Evolutionary conservation across 2,113 vertebrate genomes (phyloP), one percentile per base, ranked within the genome.

Genomic region (Melanotaenia duboulayi): DNA sequence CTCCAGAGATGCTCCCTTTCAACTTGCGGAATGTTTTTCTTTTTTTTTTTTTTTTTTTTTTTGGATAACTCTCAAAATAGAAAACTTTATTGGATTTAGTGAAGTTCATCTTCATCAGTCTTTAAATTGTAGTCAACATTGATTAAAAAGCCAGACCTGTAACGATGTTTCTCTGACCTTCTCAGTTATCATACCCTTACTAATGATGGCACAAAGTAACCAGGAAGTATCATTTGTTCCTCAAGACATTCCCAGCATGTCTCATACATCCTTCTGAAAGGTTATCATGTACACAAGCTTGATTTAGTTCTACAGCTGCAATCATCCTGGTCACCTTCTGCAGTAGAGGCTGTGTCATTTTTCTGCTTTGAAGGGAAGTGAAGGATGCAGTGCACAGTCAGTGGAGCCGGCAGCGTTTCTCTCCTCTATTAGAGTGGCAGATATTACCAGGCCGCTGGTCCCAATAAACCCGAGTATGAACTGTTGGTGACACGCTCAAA

Each of bases 311-410:
- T 74, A 65, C 58, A 7, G 48, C 77, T 77, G 65, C 81, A 86
- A 83, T 89, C 81, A 81, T 72, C 84, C 39, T 72, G 80, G 74
- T 78, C 78, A 85, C 69, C 76, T 82, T 76, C 74, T 63, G 65
- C 68, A 80, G 78, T 78, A 35, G 39, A 68, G 81, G 48, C 54
- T 48, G 55, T 74, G 68, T 75, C 67, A 79, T 87, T 88, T 84
- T 63, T 78, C 75, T 74, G 50, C 65, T 76, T 37, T 72, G 81
- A 84, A 78, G 68, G 78, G 22, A 62, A 60, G 76, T 63, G 83
- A 81, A 42, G 65, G 58, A 77, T 81, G 60, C 56, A 40, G 55
- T 39, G 69, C 74, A 54, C 73, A 78, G 82, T 17, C 67, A 32
- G 69, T 52, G 60, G 55, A 83, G 78, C 72, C 76, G 72, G 65